These are phyloP conservation scores for Sterna hirundo DNA, from an alignment of 2,113 vertebrate genomes.

Conservation along the genomic window DNA sequence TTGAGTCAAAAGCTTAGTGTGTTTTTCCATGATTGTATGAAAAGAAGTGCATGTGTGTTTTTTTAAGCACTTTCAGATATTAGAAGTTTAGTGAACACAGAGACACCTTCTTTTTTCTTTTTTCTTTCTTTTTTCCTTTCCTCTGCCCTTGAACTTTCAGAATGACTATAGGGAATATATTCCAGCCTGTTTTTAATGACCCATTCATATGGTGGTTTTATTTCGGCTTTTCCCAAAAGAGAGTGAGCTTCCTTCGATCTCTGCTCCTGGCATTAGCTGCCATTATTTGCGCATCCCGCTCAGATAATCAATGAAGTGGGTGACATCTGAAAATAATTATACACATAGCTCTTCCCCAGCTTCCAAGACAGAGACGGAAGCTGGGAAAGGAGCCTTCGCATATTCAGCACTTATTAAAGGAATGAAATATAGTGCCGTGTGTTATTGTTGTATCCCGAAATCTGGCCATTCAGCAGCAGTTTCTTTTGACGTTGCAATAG, in stretches of 20 bases:
- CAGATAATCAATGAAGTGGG: slow-evolving; percentile 29
- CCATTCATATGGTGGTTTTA: neutral
- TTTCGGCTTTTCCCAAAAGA: slow-evolving; percentile 15
- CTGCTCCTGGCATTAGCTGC: slow-evolving; percentile 1
- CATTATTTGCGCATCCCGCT: neutral
- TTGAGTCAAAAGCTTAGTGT: slow-evolving; percentile 35
- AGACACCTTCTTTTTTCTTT: neutral
- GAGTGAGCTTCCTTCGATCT: neutral
- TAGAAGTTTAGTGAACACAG: neutral
- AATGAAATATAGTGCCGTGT: neutral
- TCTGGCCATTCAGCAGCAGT: neutral
- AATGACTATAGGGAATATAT: slow-evolving; percentile 28
- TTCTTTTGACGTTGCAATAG: neutral
- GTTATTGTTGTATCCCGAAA: neutral
- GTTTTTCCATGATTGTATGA: slow-evolving; percentile 20
- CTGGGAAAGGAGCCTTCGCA: slow-evolving; percentile 54
- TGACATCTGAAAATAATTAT: slow-evolving; percentile 35
- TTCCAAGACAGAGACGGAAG: slow-evolving; percentile 37
- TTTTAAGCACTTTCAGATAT: slow-evolving; percentile 30
- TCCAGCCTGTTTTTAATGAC: slow-evolving; percentile 28
- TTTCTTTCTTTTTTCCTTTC: neutral
- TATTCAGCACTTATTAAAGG: slow-evolving; percentile 57
- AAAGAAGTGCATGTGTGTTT: neutral
- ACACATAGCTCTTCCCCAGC: neutral
- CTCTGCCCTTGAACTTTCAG: slow-evolving; percentile 34